Conservation (phyloP, 2,888 invertebrate genomes). For the Griposia aprilina region DNA sequence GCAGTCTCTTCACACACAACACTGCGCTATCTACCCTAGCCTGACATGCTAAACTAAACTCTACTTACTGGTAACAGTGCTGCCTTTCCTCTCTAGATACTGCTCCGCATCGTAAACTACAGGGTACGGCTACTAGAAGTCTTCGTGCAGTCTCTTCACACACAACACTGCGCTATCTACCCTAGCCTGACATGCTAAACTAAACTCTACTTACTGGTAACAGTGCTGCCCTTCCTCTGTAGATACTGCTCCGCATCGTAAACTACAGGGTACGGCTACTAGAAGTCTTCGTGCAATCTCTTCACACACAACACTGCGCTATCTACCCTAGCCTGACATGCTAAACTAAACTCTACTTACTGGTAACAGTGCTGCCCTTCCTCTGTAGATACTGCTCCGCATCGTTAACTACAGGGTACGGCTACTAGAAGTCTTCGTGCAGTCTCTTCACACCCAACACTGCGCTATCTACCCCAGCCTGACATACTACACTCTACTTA, state of each 20-base stretch:
- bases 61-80: slow-evolving; percentile 81
- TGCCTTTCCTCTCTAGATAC: slow-evolving; percentile 81
- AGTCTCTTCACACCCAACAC: slow-evolving; percentile 95
- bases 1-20: slow-evolving; percentile 94
- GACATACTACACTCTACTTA: slow-evolving; percentile 68
- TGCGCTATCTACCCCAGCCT: slow-evolving; percentile 95
- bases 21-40: slow-evolving; percentile 97
- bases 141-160: slow-evolving; percentile 95
- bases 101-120: slow-evolving; percentile 83
- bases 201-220: slow-evolving; percentile 82
- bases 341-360: slow-evolving; percentile 77
- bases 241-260: slow-evolving; percentile 79
- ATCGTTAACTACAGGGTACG: slow-evolving; percentile 93
- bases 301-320: slow-evolving; percentile 96
- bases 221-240: slow-evolving; percentile 82
- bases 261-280: slow-evolving; percentile 96
- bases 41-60: too few species aligned
- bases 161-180: slow-evolving; percentile 96
- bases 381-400: slow-evolving; percentile 80
- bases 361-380: slow-evolving; percentile 81
- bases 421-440: slow-evolving; percentile 98
- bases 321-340: slow-evolving; percentile 92
- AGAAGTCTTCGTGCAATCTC: slow-evolving; percentile 96
- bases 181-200: slow-evolving; percentile 89
- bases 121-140: slow-evolving; percentile 98